Conservation (phyloP, 2,888 invertebrate genomes). For the Alloscopus bannaensis region DNA sequence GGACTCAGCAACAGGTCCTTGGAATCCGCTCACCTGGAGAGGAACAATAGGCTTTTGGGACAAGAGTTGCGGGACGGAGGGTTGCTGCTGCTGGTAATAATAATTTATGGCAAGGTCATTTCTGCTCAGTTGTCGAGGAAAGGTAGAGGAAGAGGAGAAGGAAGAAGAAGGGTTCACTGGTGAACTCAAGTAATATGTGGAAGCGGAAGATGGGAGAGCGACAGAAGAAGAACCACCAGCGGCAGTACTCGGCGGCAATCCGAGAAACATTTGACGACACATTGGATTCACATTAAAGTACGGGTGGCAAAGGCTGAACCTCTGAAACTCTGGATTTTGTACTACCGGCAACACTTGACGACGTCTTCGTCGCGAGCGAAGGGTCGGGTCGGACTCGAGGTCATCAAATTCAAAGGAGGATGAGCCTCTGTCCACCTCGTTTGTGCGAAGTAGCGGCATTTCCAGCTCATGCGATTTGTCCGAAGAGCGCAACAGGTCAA, state of each 20-base stretch:
- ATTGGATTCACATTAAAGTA: constrained; percentile 42
- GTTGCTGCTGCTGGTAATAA: constrained; percentile 55
- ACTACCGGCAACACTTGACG: constrained; percentile 44
- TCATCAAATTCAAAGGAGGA: not conserved
- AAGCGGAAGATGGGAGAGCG: constrained; percentile 34
- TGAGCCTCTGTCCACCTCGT: constrained; percentile 31
- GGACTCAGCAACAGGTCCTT: constrained; percentile 36
- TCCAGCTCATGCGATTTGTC: constrained; percentile 47
- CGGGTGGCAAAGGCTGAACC: constrained; percentile 51
- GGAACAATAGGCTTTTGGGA: not conserved
- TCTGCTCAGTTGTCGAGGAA: constrained; percentile 9
- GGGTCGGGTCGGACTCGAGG: constrained; percentile 27
- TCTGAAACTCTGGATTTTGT: constrained; percentile 37
- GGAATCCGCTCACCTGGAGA: constrained; percentile 37
- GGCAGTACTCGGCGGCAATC: constrained; percentile 17
- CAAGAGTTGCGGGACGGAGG: constrained; percentile 10
- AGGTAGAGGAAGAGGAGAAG: constrained; percentile 41
- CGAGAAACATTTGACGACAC: constrained; percentile 50
- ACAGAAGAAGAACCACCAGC: constrained; percentile 26
- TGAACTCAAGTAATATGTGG: constrained; percentile 11
- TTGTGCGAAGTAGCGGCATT: constrained; percentile 36
- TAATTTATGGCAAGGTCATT: constrained; percentile 54
- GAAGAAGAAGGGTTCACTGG: constrained; percentile 17
- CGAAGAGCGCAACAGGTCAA: constrained; percentile 42
- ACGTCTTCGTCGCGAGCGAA: constrained; percentile 33